phyloP scores from a whole-genome alignment of 2,888 invertebrate genomes.

The Drosophila atripex region DNA sequence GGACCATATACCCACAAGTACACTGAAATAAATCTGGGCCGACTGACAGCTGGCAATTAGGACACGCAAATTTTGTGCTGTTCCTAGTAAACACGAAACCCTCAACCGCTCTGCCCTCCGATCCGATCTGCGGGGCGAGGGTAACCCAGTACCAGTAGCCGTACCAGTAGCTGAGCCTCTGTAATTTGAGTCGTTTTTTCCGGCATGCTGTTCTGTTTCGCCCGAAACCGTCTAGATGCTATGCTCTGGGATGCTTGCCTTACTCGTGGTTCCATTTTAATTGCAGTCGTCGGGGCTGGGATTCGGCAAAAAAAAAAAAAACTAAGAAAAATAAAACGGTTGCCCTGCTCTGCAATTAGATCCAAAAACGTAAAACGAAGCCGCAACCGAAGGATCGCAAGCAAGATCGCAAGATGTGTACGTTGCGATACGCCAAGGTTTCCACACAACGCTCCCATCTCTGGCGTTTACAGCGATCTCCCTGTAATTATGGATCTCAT shows the following conservation, averaged over 20 bases:
- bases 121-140: conserved; percentile 15
- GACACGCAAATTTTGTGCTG: conserved; percentile 65
- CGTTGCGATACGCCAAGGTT: conserved; percentile 56
- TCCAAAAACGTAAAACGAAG: conserved; percentile 72
- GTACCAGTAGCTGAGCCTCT: conserved; percentile 37
- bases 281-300: conserved; percentile 62
- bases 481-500: conserved; percentile 72
- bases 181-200: conserved; percentile 75
- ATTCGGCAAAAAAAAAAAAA: conserved; percentile 19
- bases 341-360: conserved; percentile 67
- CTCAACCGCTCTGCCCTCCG: conserved; percentile 13
- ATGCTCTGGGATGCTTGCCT: conserved; percentile 41
- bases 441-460: conserved; percentile 46
- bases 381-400: conserved; percentile 71
- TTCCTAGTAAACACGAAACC: conserved; percentile 56
- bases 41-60: conserved; percentile 63
- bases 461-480: conserved; percentile 34
- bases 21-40: conserved; percentile 38
- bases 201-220: conserved; percentile 69
- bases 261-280: conserved; percentile 62
- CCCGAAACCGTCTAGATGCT: conserved; percentile 30
- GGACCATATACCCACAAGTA: conserved; percentile 5
- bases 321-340: conserved; percentile 54
- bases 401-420: conserved; percentile 62
- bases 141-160: conserved; percentile 27